These are phyloP conservation scores for Pagrus major DNA, from an alignment of 2,113 vertebrate genomes.

Conservation along the genomic window DNA sequence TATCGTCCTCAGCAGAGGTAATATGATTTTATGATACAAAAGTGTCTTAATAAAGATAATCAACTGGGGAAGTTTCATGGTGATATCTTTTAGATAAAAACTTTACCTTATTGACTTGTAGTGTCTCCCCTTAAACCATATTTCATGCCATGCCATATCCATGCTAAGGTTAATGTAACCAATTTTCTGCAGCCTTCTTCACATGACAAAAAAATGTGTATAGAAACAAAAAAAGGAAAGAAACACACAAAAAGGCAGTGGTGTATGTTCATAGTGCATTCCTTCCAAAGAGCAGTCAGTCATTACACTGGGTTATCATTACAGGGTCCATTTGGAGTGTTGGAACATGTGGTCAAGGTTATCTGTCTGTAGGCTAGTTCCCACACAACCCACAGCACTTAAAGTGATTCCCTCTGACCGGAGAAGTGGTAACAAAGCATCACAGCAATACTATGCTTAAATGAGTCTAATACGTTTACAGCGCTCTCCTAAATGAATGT, in stretches of 20 bases:
- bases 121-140: too few relatives aligned
- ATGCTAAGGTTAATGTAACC: background rate
- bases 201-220: slow-evolving; percentile 17
- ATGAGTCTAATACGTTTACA: slow-evolving; percentile 45
- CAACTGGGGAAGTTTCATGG: too few relatives aligned
- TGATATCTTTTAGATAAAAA: too few relatives aligned
- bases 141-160: background rate
- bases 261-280: slow-evolving; percentile 70
- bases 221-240: background rate
- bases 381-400: slow-evolving; percentile 72
- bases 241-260: slow-evolving; percentile 7
- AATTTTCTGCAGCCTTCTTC: slow-evolving; percentile 13
- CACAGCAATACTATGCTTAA: slow-evolving; percentile 7
- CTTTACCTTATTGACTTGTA: too few relatives aligned
- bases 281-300: slow-evolving; percentile 75
- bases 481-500: slow-evolving; percentile 6
- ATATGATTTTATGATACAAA: too few relatives aligned
- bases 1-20: too few relatives aligned
- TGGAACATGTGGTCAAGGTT: slow-evolving; percentile 83
- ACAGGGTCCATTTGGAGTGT: slow-evolving; percentile 74
- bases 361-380: slow-evolving; percentile 79
- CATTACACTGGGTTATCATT: slow-evolving; percentile 78
- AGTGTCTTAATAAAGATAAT: too few relatives aligned
- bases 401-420: slow-evolving; percentile 54
- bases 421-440: slow-evolving; percentile 18